Percentiles rank a stretch among this genome's conserved stretches.
Evolutionary conservation across 2,797 vertebrate genomes (phyloP).

Genomic region (Echeneis naucrates): DNA sequence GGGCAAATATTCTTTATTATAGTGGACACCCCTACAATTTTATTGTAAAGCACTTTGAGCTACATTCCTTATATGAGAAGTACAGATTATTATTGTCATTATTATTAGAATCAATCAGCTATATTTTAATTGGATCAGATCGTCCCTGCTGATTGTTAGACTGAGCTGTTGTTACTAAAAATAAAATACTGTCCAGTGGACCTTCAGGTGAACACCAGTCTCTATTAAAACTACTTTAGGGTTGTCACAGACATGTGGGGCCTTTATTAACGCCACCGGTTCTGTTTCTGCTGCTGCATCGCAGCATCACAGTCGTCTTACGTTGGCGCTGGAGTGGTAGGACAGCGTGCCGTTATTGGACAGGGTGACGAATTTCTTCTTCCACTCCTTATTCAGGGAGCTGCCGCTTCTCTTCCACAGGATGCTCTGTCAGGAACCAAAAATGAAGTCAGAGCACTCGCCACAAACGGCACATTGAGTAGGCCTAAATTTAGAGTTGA

Average conservation of each 20-base stretch:
- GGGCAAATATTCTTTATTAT: too few relatives aligned
- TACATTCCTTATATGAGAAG: too few relatives aligned
- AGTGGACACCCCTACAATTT: too few relatives aligned
- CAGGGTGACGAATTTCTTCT: constrained; percentile 97
- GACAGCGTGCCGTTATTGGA: constrained; percentile 92
- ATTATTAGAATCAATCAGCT: too few relatives aligned
- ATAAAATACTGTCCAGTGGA: too few relatives aligned
- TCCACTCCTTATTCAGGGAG: constrained; percentile 98
- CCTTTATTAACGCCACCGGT: neutral
- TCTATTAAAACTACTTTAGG: neutral
- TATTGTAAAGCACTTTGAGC: too few relatives aligned
- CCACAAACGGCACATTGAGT: neutral
- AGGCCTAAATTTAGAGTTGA: constrained; percentile 52
- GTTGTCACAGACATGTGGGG: neutral
- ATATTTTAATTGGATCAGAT: too few relatives aligned
- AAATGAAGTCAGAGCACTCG: constrained; percentile 23
- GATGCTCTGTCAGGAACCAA: constrained; percentile 85
- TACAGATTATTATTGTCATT: too few relatives aligned
- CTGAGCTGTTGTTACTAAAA: too few relatives aligned
- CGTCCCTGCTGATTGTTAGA: too few relatives aligned
- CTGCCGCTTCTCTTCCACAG: constrained; percentile 96
- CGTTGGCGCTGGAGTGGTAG: constrained; percentile 94
- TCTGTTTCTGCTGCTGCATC: constrained; percentile 5
- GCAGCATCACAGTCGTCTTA: constrained; percentile 84
- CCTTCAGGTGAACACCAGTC: neutral